A percentile compares a stretch with the other conserved stretches of the same genome.
Conservation (phyloP, 2,888 invertebrate genomes). For the Apotomis betuletana region DNA sequence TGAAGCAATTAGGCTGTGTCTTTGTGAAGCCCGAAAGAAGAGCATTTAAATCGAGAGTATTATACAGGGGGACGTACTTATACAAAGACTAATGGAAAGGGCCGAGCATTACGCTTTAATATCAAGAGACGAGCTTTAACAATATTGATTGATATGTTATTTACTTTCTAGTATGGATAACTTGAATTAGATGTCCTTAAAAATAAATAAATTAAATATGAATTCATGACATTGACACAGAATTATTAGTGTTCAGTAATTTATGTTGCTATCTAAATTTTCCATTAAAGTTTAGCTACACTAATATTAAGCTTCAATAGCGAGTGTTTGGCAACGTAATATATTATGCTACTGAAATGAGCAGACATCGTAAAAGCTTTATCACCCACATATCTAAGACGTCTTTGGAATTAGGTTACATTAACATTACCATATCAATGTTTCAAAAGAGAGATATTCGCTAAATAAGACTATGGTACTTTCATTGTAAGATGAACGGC, state of each 20-base stretch:
- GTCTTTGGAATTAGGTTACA: too few species aligned
- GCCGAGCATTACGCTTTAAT: not conserved
- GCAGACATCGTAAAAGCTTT: not conserved
- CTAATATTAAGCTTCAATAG: not conserved
- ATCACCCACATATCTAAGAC: not conserved
- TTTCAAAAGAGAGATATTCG: too few species aligned
- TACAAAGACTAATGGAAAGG: too few species aligned
- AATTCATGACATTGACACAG: not conserved
- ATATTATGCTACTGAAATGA: not conserved
- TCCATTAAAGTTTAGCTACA: not conserved
- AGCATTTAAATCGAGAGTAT: too few species aligned
- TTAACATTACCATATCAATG: too few species aligned
- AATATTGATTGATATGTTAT: constrained; percentile 1
- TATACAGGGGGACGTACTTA: too few species aligned
- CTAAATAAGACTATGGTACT: too few species aligned
- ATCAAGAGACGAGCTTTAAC: not conserved
- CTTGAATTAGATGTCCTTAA: not conserved
- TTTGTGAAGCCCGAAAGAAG: too few species aligned
- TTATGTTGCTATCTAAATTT: not conserved
- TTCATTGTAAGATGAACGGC: too few species aligned
- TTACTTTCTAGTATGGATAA: not conserved
- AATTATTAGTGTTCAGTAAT: not conserved
- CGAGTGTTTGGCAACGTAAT: not conserved
- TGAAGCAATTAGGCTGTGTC: too few species aligned
- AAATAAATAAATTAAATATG: not conserved